These are phyloP conservation scores for Columbina picui DNA, from an alignment of 2,113 vertebrate species.

Conservation along the genomic window DNA sequence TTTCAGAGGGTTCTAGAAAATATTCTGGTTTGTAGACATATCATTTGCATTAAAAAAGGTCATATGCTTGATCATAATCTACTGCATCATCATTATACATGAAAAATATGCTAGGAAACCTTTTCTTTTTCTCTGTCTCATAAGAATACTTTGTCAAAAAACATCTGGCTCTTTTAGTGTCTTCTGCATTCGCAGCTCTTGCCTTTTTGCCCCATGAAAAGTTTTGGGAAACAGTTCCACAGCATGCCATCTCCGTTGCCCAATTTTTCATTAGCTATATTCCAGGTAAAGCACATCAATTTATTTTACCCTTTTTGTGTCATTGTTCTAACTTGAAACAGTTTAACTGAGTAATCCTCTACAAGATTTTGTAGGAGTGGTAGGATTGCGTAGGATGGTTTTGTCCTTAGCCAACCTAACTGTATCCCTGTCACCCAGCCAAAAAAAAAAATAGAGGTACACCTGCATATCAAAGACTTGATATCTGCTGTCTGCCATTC, in stretches of 20 bases:
- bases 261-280: not conserved
- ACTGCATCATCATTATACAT: not conserved
- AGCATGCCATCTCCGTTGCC: fast-evolving
- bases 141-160: not conserved
- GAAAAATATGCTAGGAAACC: not conserved
- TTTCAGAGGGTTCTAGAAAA: not conserved
- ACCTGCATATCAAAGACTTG: not conserved
- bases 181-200: not conserved
- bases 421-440: not conserved
- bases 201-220: not conserved
- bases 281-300: not conserved
- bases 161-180: not conserved
- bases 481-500: not conserved
- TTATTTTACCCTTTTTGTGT: not conserved
- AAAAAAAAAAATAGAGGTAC: not conserved
- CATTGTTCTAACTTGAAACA: not conserved
- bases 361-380: not conserved
- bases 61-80: not conserved
- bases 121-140: not conserved
- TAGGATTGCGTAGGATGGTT: not conserved
- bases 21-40: not conserved
- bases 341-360: not conserved
- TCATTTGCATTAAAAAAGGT: not conserved
- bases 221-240: not conserved
- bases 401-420: not conserved